phyloP scores from a whole-genome alignment of 2,797 vertebrate genomes.

The Numenius phaeopus region DNA sequence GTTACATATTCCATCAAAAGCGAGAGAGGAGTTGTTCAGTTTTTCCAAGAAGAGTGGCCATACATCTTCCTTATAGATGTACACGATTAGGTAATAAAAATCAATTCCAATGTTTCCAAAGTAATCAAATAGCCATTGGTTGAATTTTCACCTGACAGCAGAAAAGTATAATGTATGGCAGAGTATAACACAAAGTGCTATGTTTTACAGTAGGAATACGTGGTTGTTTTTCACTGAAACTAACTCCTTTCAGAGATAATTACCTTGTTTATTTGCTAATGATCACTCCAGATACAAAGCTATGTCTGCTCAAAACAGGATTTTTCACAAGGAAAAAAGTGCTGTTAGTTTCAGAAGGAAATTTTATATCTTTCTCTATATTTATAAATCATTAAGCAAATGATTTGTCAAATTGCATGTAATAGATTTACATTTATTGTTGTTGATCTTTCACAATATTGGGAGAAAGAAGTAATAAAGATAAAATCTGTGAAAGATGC shows the following conservation, averaged over 20 bases:
- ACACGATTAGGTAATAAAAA: constrained; percentile 39
- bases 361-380: not conserved
- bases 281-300: constrained; percentile 3
- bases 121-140: constrained; percentile 41
- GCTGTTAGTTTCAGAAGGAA: constrained; percentile 22
- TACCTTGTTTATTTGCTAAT: constrained; percentile 47
- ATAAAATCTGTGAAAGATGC: constrained; percentile 37
- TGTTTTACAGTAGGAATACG: not conserved
- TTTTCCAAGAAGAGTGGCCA: not conserved
- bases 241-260: constrained; percentile 22
- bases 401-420: constrained; percentile 28
- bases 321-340: not conserved
- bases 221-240: not conserved
- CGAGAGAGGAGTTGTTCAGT: not conserved
- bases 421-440: constrained; percentile 48
- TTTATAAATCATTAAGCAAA: constrained; percentile 48
- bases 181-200: not conserved
- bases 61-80: constrained; percentile 26
- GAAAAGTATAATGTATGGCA: constrained; percentile 32
- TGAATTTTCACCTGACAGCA: constrained; percentile 50
- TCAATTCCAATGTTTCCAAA: constrained; percentile 55
- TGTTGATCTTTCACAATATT: constrained; percentile 27
- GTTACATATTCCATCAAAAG: not conserved
- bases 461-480: constrained; percentile 38
- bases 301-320: not conserved